Conservation (phyloP, 2,888 invertebrate genomes). For the Tuta absoluta region DNA sequence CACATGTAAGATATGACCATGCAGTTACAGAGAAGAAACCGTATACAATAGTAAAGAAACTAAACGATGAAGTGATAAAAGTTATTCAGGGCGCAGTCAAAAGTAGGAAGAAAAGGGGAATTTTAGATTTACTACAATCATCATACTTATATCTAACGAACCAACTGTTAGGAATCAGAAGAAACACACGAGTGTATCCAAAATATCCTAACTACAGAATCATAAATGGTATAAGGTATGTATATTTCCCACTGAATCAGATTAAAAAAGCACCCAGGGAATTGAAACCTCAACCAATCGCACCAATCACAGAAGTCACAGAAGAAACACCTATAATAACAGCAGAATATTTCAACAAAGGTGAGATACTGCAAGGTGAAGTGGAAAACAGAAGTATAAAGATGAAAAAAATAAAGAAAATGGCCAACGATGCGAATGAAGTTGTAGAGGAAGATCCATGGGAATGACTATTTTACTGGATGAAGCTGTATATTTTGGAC, state of each 20-base stretch:
- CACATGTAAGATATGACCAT: conserved; percentile 45
- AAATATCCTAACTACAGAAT: conserved; percentile 58
- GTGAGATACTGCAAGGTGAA: conserved; percentile 64
- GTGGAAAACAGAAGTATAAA: conserved; percentile 60
- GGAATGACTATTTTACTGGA: conserved; percentile 77
- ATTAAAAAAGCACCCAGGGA: conserved; percentile 58
- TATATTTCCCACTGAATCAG: conserved; percentile 57
- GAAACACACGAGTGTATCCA: conserved; percentile 47
- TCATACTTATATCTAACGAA: conserved; percentile 67
- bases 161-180: conserved; percentile 53
- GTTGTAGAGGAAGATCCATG: conserved; percentile 71
- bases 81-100: conserved; percentile 36
- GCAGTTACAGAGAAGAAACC: conserved; percentile 37
- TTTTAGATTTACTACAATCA: conserved; percentile 62
- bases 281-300: conserved; percentile 38
- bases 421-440: conserved; percentile 62
- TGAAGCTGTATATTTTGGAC: conserved; percentile 70
- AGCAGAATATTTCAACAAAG: conserved; percentile 69
- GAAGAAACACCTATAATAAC: conserved; percentile 50
- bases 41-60: conserved; percentile 33
- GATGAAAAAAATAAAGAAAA: conserved; percentile 56
- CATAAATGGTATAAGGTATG: conserved; percentile 65
- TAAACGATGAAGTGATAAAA: conserved; percentile 43
- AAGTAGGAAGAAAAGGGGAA: conserved; percentile 57
- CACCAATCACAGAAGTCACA: conserved; percentile 38